A percentile compares a stretch with the other conserved stretches of the same genome.
Conservation (phyloP, 2,797 vertebrate species). For the Enteromius anoplus region DNA sequence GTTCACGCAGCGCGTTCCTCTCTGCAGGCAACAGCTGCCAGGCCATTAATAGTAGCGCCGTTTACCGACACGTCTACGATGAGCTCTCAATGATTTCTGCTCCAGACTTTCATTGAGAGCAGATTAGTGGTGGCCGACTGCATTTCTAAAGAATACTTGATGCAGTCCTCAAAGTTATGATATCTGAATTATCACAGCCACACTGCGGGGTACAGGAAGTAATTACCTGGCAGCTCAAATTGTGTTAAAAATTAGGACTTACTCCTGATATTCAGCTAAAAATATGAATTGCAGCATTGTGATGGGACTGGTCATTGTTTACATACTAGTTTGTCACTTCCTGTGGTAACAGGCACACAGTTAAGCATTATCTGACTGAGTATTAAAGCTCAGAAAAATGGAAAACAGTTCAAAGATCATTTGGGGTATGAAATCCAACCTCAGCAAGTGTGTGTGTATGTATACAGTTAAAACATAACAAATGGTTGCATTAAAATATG, state of each 20-base stretch:
- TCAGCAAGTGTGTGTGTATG: not conserved
- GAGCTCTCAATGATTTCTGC: not conserved
- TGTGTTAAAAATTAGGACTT: slow-evolving; percentile 22
- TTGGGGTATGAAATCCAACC: not conserved
- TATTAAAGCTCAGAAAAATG: not conserved
- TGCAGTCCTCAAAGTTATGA: not conserved
- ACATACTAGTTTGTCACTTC: not conserved
- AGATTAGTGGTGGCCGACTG: not conserved
- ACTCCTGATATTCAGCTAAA: not conserved
- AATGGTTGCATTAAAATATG: too few species aligned
- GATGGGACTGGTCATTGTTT: slow-evolving; percentile 3
- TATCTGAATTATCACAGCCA: not conserved
- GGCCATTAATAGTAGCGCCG: slow-evolving; percentile 42
- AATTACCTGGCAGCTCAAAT: not conserved
- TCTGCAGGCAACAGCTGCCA: slow-evolving; percentile 40
- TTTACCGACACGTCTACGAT: slow-evolving; percentile 24
- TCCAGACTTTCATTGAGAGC: not conserved
- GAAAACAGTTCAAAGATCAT: slow-evolving; percentile 20
- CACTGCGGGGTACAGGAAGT: not conserved
- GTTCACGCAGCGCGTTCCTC: slow-evolving; percentile 17
- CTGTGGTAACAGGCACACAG: slow-evolving; percentile 1
- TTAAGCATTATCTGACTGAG: slow-evolving; percentile 4
- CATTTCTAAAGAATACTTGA: not conserved
- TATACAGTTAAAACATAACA: too few species aligned
- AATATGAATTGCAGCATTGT: not conserved